A percentile compares a stretch with the other conserved stretches of the same genome.
Conservation (phyloP, 2,797 vertebrate genomes). For the Etheostoma nigrum region DNA sequence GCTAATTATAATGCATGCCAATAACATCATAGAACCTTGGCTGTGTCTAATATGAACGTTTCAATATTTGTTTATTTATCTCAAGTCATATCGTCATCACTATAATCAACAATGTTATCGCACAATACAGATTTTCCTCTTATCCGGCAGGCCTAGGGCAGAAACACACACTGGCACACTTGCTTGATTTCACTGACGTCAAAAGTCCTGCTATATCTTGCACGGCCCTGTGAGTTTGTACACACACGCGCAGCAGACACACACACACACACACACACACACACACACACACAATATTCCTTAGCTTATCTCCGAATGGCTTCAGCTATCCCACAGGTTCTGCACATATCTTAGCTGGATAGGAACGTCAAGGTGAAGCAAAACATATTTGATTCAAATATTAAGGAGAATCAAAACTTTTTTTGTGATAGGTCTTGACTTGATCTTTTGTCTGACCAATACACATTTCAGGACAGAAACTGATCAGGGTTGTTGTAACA, state of each 20-base stretch:
- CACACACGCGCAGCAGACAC: slow-evolving; percentile 21
- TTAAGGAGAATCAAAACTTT: not conserved
- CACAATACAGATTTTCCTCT: not conserved
- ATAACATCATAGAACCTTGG: too few relatives aligned
- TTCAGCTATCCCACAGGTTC: not conserved
- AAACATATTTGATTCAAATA: not conserved
- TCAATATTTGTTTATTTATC: not conserved
- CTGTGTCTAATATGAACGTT: not conserved
- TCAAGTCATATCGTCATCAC: not conserved
- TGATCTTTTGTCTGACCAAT: not conserved
- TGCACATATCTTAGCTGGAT: not conserved
- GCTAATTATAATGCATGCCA: too few relatives aligned
- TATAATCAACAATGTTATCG: not conserved
- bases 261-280: not conserved
- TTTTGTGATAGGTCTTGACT: too few relatives aligned
- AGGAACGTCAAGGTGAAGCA: not conserved
- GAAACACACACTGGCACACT: slow-evolving; percentile 17
- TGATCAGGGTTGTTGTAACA: not conserved
- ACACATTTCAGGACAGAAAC: not conserved
- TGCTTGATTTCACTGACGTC: slow-evolving; percentile 50
- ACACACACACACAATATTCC: slow-evolving; percentile 12
- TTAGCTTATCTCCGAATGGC: slow-evolving; percentile 42
- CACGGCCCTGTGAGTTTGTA: slow-evolving; percentile 45
- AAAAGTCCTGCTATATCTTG: slow-evolving; percentile 51
- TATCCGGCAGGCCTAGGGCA: not conserved